Evolutionary conservation across 92 coral and sea anemone genomes (phyloP).

Genomic region (Ricordea florida): DNA sequence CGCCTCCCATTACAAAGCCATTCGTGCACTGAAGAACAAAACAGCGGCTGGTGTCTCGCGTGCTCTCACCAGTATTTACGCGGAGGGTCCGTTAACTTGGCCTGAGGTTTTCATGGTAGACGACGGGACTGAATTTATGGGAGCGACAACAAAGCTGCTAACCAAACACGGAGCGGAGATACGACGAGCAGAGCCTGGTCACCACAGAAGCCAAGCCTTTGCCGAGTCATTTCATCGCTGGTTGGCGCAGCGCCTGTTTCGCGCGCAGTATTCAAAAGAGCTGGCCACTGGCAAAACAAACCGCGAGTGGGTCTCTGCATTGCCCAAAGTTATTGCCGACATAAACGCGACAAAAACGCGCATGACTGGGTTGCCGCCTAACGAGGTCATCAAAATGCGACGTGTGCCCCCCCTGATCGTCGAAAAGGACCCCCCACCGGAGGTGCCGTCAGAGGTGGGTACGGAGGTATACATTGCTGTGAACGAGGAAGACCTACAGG

Average conservation of each 20-base stretch:
- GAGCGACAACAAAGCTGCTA: conserved; percentile 1
- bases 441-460: no score
- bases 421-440: no score
- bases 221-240: no score
- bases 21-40: neutral
- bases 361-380: neutral
- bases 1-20: conserved; percentile 27
- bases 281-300: no score
- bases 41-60: neutral
- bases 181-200: no score
- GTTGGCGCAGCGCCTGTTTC: no score
- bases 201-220: no score
- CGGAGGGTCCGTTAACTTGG: conserved; percentile 18
- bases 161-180: neutral
- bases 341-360: neutral
- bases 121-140: conserved; percentile 10
- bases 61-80: neutral
- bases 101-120: neutral
- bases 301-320: no score
- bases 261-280: no score
- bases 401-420: neutral
- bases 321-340: neutral
- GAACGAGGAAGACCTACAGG: neutral
- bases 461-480: neutral
- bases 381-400: neutral